Conservation (phyloP, 2,113 vertebrate species). For the Pomatostomus ruficeps region DNA sequence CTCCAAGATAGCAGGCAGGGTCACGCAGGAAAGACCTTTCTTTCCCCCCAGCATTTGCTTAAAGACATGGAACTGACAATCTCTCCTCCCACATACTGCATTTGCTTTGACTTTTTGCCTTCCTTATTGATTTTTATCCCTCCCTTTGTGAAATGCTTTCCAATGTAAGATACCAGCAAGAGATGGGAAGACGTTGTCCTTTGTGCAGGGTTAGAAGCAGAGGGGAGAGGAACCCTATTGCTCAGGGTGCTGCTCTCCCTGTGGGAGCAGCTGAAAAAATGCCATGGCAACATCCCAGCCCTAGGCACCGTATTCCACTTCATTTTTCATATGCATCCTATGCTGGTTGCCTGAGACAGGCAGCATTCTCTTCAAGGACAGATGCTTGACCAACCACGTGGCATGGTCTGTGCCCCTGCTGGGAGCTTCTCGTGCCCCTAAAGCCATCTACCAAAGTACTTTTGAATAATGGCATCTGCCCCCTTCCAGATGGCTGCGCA, state of each 20-base stretch:
- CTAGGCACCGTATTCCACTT: background rate
- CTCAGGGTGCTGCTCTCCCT: background rate
- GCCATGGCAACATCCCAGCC: background rate
- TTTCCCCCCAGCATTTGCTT: background rate
- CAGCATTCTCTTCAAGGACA: background rate
- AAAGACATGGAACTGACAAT: background rate
- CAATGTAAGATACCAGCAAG: background rate
- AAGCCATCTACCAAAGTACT: background rate
- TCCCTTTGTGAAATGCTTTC: background rate
- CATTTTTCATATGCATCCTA: background rate
- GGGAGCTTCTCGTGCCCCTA: background rate
- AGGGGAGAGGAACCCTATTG: background rate
- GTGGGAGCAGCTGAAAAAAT: background rate
- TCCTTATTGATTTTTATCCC: background rate
- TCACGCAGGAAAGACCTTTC: background rate
- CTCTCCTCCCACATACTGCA: background rate
- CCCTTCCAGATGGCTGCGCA: conserved; percentile 7
- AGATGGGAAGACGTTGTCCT: background rate
- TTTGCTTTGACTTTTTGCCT: background rate
- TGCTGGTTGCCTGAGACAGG: background rate
- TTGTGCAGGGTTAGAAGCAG: background rate
- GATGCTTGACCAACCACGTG: background rate
- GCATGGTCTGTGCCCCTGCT: background rate
- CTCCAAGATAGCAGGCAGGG: background rate
- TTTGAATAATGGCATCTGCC: background rate